Evolutionary conservation across 2,113 vertebrate genomes (phyloP).

Genomic region (Patagioenas fasciata): DNA sequence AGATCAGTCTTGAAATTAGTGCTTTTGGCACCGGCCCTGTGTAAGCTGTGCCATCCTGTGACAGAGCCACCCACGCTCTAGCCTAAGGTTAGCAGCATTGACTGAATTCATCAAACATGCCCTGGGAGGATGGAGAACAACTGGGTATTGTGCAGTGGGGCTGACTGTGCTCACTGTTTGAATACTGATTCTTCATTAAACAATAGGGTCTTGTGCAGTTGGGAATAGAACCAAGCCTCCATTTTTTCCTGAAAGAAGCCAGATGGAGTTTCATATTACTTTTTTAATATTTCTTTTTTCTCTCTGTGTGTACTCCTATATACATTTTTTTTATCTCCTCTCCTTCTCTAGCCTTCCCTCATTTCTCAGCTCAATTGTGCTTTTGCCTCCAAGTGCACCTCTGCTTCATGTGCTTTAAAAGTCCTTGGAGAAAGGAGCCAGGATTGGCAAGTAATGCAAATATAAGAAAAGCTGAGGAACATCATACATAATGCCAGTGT

Average conservation of each 20-base stretch:
- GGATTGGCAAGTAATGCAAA: neutral
- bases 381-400: neutral
- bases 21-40: neutral
- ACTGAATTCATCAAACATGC: neutral
- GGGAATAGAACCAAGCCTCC: neutral
- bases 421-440: neutral
- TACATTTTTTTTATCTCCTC: neutral
- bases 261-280: neutral
- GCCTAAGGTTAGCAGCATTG: neutral
- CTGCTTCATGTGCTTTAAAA: neutral
- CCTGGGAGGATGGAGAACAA: neutral
- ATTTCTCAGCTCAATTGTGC: neutral
- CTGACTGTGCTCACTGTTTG: neutral
- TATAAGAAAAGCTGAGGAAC: neutral
- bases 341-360: neutral
- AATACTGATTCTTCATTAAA: constrained; percentile 32
- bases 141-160: neutral
- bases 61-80: neutral
- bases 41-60: neutral
- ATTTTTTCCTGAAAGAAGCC: neutral
- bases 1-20: constrained; percentile 15
- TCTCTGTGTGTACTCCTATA: neutral
- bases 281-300: neutral
- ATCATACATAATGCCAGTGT: neutral
- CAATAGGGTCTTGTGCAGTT: neutral